These are phyloP conservation scores for Dendrocopos noguchii DNA, from an alignment of 2,113 vertebrate genomes.

Conservation along the genomic window DNA sequence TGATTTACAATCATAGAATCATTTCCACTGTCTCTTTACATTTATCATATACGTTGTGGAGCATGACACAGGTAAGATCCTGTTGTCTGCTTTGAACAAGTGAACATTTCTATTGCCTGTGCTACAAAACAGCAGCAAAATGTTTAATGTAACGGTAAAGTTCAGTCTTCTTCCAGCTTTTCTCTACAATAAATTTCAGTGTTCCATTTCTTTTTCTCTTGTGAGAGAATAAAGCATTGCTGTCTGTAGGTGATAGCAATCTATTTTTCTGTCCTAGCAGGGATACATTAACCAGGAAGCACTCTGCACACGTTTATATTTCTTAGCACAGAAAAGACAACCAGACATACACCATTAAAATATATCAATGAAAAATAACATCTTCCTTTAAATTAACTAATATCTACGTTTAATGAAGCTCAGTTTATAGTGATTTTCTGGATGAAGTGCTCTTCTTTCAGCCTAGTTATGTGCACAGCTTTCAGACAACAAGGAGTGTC, in stretches of 20 bases:
- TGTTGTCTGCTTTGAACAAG: slow-evolving; percentile 16
- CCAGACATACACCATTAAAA: slow-evolving; percentile 72
- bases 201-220: slow-evolving; percentile 11
- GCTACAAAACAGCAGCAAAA: slow-evolving; percentile 50
- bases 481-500: slow-evolving; percentile 83
- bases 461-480: slow-evolving; percentile 79
- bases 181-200: slow-evolving; percentile 48
- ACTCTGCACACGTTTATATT: slow-evolving; percentile 67
- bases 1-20: slow-evolving; percentile 63
- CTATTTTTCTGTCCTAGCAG: slow-evolving; percentile 69
- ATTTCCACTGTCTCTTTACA: slow-evolving; percentile 48
- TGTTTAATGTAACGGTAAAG: slow-evolving; percentile 53
- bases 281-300: slow-evolving; percentile 63
- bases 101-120: slow-evolving; percentile 35
- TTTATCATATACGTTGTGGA: slow-evolving; percentile 58
- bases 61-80: slow-evolving; percentile 32
- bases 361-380: slow-evolving; percentile 75
- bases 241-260: slow-evolving; percentile 60
- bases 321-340: slow-evolving; percentile 69
- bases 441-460: slow-evolving; percentile 75
- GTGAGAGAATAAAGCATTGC: slow-evolving; percentile 42
- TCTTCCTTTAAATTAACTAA: slow-evolving; percentile 79
- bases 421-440: slow-evolving; percentile 77
- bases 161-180: slow-evolving; percentile 38
- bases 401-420: slow-evolving; percentile 79